A percentile compares a stretch with the other conserved stretches of the same genome.
Evolutionary conservation across 2,113 vertebrate genomes (phyloP).

Genomic region (Tinamus guttatus): DNA sequence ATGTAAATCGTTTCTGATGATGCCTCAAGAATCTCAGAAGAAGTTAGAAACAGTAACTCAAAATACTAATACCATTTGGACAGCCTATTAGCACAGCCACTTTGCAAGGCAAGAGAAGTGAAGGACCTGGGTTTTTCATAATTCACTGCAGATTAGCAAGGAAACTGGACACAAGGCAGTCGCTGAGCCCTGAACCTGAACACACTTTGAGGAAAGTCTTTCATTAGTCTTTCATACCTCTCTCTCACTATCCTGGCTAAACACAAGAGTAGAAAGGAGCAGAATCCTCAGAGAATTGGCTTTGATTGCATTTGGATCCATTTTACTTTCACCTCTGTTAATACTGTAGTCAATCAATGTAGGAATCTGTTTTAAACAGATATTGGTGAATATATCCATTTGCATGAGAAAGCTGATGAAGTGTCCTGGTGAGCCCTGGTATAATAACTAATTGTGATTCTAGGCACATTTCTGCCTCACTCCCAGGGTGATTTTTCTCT

Average conservation of each 20-base stretch:
- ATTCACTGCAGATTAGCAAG: background rate
- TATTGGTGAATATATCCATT: background rate
- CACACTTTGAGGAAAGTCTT: background rate
- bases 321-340: background rate
- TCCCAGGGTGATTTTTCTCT: background rate
- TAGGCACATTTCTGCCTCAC: background rate
- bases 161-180: background rate
- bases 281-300: background rate
- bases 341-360: accelerated
- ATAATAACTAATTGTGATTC: background rate
- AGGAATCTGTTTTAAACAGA: background rate
- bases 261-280: background rate
- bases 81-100: background rate
- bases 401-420: background rate
- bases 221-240: background rate
- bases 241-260: background rate
- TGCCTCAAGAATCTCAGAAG: background rate
- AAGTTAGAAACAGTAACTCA: background rate
- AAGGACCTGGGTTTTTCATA: background rate
- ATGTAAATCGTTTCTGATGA: background rate
- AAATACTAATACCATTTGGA: background rate
- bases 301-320: background rate
- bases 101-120: background rate
- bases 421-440: background rate
- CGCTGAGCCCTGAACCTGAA: background rate